Evolutionary conservation across 2,888 invertebrate species (phyloP), one percentile per base, ranked within the genome.

Genomic region (Caenorhabditis japonica): DNA sequence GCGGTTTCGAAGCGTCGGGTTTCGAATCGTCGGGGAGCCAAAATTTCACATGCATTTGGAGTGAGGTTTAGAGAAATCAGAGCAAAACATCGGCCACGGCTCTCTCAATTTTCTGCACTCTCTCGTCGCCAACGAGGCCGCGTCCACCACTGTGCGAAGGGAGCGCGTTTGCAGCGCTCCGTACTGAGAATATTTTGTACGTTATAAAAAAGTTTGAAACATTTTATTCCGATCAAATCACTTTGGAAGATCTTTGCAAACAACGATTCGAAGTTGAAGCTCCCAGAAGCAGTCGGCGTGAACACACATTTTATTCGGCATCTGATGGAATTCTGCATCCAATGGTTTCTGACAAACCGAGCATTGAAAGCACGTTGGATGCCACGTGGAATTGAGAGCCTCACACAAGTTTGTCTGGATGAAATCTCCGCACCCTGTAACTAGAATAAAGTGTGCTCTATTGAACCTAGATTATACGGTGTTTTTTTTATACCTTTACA

Each of bases 281-380:
- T 74, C 59, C 74, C 74, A 74, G 52, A 43, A 74, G 41, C 74
- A 74, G 17, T 69, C 62, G 12, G 58, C 27, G 34, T 74, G 74
- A 38, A 66, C 62, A 19, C 58, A 59, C 69, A 69, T 68, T 33
- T 47, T 44, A 46, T 69, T 74, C 4, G 74, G 62, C 27, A 74
- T 34, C 43, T 66, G 64, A 30, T 59, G 51, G 47, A 74, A 74
- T 21, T 58, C 46, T 12, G 36, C 13, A 36, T 69, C 49, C 34
- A 74, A 43, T 17, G 69, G 62, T 10, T 69, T 59, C 25, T 74
- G 74, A 33, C 74, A 74, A 62, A 74, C 69, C 23, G 74, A 62
- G 27, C 74, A 74, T 43, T 69, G 74, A 30, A 74, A 74, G 19
- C 74, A 74, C n/a, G 69, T 69, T 4, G 74, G 68, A 49, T 74